phyloP scores from a whole-genome alignment of 2,797 vertebrate genomes.

The Triplophysa yarkandensis region DNA sequence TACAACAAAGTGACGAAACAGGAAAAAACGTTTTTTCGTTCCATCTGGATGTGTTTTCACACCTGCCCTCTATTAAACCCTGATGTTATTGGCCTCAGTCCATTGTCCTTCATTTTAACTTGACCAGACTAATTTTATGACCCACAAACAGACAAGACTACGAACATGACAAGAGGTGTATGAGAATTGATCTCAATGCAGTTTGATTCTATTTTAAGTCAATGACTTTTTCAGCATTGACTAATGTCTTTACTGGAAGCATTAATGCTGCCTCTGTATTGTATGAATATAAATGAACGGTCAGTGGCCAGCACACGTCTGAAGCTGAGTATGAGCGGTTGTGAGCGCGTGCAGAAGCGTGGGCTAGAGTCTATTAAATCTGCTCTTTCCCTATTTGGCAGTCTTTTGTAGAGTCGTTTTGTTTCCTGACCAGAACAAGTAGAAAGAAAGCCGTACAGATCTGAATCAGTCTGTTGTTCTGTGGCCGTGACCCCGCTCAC shows the following conservation, averaged over 20 bases:
- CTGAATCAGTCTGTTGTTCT: conserved; percentile 46
- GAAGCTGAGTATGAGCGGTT: conserved; percentile 10
- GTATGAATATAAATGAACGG: neutral
- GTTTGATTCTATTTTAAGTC: neutral
- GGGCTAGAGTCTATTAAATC: conserved; percentile 4
- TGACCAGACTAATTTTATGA: conserved; percentile 14
- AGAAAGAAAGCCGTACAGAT: conserved; percentile 26
- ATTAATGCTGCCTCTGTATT: no score
- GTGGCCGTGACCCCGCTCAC: neutral
- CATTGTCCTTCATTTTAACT: conserved; percentile 23
- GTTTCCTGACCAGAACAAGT: conserved; percentile 29
- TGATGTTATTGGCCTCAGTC: conserved; percentile 26
- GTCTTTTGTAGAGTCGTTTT: conserved; percentile 21
- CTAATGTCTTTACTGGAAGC: no score
- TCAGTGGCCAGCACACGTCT: neutral
- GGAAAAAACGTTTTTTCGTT: neutral
- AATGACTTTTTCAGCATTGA: no score
- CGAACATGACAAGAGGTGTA: no score
- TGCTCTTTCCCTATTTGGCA: conserved; percentile 13
- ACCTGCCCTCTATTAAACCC: conserved; percentile 64
- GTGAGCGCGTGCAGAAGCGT: conserved; percentile 8
- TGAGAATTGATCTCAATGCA: no score
- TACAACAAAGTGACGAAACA: neutral
- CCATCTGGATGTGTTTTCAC: conserved; percentile 65
- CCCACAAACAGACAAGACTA: neutral